Conservation (phyloP, 2,888 invertebrate genomes). For the Synanthedon myopaeformis region DNA sequence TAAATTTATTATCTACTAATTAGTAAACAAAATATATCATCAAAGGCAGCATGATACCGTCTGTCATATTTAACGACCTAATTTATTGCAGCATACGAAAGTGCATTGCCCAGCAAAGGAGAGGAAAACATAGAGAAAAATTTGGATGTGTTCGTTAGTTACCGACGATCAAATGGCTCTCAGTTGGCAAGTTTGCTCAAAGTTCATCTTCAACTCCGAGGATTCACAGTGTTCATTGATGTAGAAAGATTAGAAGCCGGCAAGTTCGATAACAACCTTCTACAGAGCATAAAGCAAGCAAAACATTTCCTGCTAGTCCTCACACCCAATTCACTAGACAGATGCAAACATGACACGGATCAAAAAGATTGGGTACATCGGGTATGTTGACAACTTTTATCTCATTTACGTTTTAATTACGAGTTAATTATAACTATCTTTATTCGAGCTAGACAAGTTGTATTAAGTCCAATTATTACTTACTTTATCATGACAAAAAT, state of each 20-base stretch:
- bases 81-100: constrained; percentile 70
- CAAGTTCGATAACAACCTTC: constrained; percentile 97
- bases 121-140: constrained; percentile 88
- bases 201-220: constrained; percentile 95
- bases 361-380: constrained; percentile 99
- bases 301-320: constrained; percentile 96
- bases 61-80: not conserved
- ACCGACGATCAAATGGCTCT: constrained; percentile 96
- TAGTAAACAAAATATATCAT: not conserved
- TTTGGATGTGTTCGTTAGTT: constrained; percentile 98
- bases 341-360: constrained; percentile 92
- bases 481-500: too few species aligned
- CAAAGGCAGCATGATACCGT: not conserved
- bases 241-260: constrained; percentile 98
- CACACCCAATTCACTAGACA: constrained; percentile 93
- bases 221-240: constrained; percentile 97
- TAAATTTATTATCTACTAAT: constrained; percentile 2
- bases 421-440: too few species aligned
- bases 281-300: constrained; percentile 96
- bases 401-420: too few species aligned
- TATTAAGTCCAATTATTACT: too few species aligned
- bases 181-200: constrained; percentile 95
- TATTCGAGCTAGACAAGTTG: too few species aligned
- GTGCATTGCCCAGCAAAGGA: constrained; percentile 73
- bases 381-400: constrained; percentile 67